A percentile compares a stretch with the other conserved stretches of the same genome.
Evolutionary conservation across 2,888 invertebrate species (phyloP).

Genomic region (Laothoe populi): DNA sequence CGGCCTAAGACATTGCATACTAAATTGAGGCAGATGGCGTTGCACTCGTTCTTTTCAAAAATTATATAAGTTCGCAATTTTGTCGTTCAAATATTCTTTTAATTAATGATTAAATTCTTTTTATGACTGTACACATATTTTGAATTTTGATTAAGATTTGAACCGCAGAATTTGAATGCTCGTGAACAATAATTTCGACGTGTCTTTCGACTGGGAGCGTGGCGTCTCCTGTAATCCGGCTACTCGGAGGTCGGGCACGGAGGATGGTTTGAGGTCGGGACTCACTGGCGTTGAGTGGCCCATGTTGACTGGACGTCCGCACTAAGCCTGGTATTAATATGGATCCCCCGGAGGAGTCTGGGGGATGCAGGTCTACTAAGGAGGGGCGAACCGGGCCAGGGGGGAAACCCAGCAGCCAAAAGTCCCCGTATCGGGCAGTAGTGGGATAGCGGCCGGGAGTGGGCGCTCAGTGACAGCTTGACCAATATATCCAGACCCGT

Average conservation of each 20-base stretch:
- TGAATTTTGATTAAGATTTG: conserved; percentile 37
- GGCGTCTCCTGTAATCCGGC: conserved; percentile 99
- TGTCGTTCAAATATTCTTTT: no score
- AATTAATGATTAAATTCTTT: no score
- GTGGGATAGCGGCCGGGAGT: conserved; percentile 99
- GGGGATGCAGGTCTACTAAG: conserved; percentile 92
- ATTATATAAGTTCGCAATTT: no score
- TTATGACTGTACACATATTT: not conserved
- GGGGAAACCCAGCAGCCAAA: conserved; percentile 99
- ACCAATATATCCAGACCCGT: conserved; percentile 82
- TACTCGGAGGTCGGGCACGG: conserved; percentile 95
- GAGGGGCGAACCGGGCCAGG: conserved; percentile 99
- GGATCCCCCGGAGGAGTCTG: conserved; percentile 94
- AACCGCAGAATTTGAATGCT: conserved; percentile 36
- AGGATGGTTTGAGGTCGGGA: conserved; percentile 94
- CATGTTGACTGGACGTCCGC: conserved; percentile 95
- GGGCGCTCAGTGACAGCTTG: conserved; percentile 95
- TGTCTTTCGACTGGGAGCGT: conserved; percentile 91
- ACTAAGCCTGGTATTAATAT: conserved; percentile 99
- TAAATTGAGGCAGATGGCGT: no score
- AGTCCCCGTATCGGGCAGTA: conserved; percentile 99
- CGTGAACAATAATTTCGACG: conserved; percentile 44
- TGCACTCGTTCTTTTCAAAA: no score
- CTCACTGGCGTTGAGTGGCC: conserved; percentile 71
- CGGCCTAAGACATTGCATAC: no score